Percentiles rank a stretch among this genome's conserved stretches.
phyloP scores from a whole-genome alignment of 2,113 vertebrate genomes.

The Varanus komodoensis region DNA sequence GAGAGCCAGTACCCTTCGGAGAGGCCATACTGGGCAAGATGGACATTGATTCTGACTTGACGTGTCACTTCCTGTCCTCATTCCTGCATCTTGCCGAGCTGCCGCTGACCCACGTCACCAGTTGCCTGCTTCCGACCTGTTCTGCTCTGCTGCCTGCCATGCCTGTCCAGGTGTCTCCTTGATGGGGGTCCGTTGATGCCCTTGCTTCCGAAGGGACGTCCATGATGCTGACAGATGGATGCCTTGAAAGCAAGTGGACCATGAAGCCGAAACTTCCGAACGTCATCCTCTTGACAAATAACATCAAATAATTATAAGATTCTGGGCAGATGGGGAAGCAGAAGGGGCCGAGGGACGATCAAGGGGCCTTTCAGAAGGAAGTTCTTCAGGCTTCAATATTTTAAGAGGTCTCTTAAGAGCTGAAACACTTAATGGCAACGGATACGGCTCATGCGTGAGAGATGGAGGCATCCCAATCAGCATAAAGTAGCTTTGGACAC shows the following conservation, averaged over 20 bases:
- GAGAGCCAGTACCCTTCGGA: not conserved
- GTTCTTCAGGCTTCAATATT: not conserved
- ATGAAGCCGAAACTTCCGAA: not conserved
- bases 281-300: not conserved
- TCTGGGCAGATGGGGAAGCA: no score
- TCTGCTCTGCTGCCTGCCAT: not conserved
- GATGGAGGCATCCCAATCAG: not conserved
- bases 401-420: constrained; percentile 1
- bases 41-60: not conserved
- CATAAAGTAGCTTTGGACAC: not conserved
- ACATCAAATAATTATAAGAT: not conserved
- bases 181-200: not conserved
- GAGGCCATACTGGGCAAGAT: not conserved
- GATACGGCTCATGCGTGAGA: not conserved
- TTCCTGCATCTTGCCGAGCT: not conserved
- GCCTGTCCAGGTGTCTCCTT: not conserved
- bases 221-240: not conserved
- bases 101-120: no score
- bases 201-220: not conserved
- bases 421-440: not conserved
- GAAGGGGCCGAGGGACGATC: not conserved
- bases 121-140: not conserved
- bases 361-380: not conserved
- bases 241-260: not conserved
- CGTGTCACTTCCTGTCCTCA: not conserved